Evolutionary conservation across 2,797 vertebrate species (phyloP), one percentile per base, ranked within the genome.

Genomic region (Phrynocephalus guinanensis): DNA sequence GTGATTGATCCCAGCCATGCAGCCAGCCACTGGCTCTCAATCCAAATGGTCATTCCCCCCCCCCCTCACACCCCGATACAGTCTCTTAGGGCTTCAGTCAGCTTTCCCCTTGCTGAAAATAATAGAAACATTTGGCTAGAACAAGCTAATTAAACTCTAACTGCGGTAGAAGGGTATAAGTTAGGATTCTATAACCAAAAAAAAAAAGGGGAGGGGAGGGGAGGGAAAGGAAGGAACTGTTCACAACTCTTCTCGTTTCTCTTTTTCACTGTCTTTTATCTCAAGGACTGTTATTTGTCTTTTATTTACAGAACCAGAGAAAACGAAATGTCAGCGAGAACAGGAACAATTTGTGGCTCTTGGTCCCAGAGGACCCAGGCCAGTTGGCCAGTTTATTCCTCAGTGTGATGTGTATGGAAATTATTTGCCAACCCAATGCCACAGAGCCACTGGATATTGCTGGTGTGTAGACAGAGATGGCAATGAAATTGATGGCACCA

Each of bases 401-500:
- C 90, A 96, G 5, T 99, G 99, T 89, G 98, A 98, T 3, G 95
- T 96, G 3, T 96, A 97, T 0, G 99, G 99, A 0, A 95, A 96
- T 76, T 99, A 98, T 1, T 84, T 93, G 5, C 96, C 98, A 68
- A 96, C 95, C 28, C 99, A 99, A 95, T 99, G 98, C 93, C 98
- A 98, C 1, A 72, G 90, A 80, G 95, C 96, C 95, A 96, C 92
- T 0, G 98, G 98, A 1, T 96, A 98, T 86, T 99, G 99, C 91
- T 99, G 99, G 99, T 99, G 99, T 1, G 98, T 99, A 92, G 97
- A 98, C 87, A 93, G 93, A 0, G 95, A 97, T 0, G 99, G 99
- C 33, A 97, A 97, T 16, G 98, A 99, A 95, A 96, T 99, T 83
- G 95, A 96, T 3, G 98, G 97, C 78, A 98, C 97, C 76, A 97